Evolutionary conservation across 2,888 invertebrate species (phyloP).

Genomic region (Polymixis flavicincta): DNA sequence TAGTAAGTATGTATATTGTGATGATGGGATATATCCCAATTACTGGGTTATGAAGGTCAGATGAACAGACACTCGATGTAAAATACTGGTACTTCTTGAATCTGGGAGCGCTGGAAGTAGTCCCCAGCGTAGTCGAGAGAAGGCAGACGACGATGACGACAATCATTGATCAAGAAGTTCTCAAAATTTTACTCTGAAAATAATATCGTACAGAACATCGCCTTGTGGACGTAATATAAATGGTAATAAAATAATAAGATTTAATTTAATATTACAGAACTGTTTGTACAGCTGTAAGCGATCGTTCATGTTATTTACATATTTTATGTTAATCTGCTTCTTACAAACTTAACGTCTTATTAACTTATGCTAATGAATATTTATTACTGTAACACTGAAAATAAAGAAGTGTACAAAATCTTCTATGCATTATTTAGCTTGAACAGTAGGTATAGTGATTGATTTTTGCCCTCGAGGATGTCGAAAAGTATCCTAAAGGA

Average conservation of each 20-base stretch:
- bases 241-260: background rate
- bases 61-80: background rate
- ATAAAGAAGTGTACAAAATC: background rate
- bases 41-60: background rate
- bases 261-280: background rate
- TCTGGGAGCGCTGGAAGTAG: no score
- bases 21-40: no score
- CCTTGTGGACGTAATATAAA: background rate
- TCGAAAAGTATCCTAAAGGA: no score
- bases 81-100: no score
- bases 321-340: background rate
- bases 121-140: no score
- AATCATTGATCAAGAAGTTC: background rate
- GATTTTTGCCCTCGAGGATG: no score
- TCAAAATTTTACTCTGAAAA: background rate
- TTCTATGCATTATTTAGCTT: background rate
- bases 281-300: constrained; percentile 35
- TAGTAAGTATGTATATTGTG: no score
- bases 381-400: background rate
- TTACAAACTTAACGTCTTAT: background rate
- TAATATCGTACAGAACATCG: background rate
- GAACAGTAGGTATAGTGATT: background rate
- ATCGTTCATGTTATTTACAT: constrained; percentile 18
- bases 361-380: constrained; percentile 1
- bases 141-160: background rate